Evolutionary conservation across 2,797 vertebrate genomes (phyloP), one percentile per base, ranked within the genome.

Genomic region (Balearica regulorum): DNA sequence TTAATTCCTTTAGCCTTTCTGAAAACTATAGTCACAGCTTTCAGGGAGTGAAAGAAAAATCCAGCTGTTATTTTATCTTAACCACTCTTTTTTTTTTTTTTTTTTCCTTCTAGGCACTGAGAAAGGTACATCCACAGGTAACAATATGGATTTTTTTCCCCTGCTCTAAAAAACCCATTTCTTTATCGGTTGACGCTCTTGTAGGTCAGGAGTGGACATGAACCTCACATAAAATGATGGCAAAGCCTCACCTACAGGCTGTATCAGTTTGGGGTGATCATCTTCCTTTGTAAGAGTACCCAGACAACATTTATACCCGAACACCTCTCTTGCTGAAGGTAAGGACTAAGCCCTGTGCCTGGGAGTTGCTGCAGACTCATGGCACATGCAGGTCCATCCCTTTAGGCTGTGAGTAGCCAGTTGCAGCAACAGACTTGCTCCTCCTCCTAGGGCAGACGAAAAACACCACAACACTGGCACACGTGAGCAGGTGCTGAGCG

Each of bases 191-290:
- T 90, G 48, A 78, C 19, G 4, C 3, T 76, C 41, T 43, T 33
- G 18, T 7, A 82, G 26, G 19, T 37, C 41, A 31, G 4, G 3
- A 22, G 13, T 10, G 20, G 16, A 82, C 49, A 51, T 5, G 6
- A 76, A 65, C 29, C 7, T 51, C 15, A 14, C 0, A 0, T 20
- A 20, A 83, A 80, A 73, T 28, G 6, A 51, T 4, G 5, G 13
- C 39, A 83, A 66, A 85, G 14, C 19, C 16, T 72, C 21, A 49
- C 1, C 2, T 8, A n/a, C 3, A 31, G 39, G 31, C 16, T 1
- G 1, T 11, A 48, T 22, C 5, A 69, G 16, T 70, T 90, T 62
- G 17, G 9, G 21, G 15, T 35, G 10, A 62, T 53, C 7, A 26
- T 25, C 16, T 68, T 48, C 37, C 29, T 81, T 86, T 78, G 35